phyloP scores from a whole-genome alignment of 2,113 vertebrate genomes.

The Terrapene triunguis region DNA sequence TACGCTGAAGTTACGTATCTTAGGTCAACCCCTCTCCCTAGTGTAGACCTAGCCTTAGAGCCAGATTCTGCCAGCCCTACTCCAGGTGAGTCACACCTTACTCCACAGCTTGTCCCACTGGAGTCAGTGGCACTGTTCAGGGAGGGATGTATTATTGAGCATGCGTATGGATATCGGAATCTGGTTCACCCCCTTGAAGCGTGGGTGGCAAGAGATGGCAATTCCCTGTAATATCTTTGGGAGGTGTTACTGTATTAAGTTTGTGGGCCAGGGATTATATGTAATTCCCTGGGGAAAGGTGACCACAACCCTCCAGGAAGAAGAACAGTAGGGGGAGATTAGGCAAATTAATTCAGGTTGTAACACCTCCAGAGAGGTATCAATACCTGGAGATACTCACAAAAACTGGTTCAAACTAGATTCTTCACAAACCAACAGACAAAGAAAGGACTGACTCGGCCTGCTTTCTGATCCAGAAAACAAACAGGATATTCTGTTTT shows the following conservation, averaged over 20 bases:
- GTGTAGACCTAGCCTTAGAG: not conserved
- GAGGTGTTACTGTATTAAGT: not conserved
- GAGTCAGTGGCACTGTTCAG: not conserved
- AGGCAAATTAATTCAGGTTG: not conserved
- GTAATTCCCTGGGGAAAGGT: not conserved
- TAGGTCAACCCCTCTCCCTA: too few species aligned
- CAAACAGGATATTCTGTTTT: not conserved
- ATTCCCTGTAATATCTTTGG: not conserved
- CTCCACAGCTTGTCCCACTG: not conserved
- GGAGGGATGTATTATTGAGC: not conserved
- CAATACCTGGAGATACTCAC: not conserved
- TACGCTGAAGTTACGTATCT: too few species aligned
- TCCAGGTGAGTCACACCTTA: not conserved
- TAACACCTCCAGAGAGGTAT: not conserved
- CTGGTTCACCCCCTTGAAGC: not conserved
- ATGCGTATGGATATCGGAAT: not conserved
- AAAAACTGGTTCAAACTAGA: not conserved
- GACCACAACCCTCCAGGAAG: not conserved
- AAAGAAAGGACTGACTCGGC: not conserved
- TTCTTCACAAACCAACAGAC: not conserved
- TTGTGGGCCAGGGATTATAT: not conserved
- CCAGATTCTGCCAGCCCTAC: not conserved
- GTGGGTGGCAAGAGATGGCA: not conserved
- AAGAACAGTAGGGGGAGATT: not conserved
- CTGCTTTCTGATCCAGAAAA: not conserved